Evolutionary conservation across 1,140 invertebrate species (phyloP).

Genomic region (Lepidostoma basale): DNA sequence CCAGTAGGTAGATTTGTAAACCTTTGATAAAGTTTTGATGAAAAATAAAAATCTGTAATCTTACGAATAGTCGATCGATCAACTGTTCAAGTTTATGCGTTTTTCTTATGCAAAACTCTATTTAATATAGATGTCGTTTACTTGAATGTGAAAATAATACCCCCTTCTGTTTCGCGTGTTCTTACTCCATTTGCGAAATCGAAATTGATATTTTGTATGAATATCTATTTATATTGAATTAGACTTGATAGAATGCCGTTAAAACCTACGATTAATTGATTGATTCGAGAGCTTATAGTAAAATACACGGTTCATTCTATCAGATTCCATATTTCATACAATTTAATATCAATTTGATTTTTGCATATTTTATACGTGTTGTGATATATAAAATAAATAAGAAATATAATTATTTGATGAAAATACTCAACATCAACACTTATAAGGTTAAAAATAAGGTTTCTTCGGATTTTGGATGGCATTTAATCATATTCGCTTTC

Average conservation of each 20-base stretch:
- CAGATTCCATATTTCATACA: neutral
- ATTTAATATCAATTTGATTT: neutral
- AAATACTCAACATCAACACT: neutral
- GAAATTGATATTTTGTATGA: neutral
- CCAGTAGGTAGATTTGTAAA: neutral
- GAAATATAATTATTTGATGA: neutral
- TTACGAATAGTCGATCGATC: neutral
- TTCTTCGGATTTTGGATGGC: neutral
- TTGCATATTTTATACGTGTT: slow-evolving; percentile 16
- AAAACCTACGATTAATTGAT: neutral
- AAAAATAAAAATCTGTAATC: too few relatives aligned
- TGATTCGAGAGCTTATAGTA: neutral
- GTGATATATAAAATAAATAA: slow-evolving; percentile 17
- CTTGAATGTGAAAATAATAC: slow-evolving; percentile 3
- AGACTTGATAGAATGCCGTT: neutral
- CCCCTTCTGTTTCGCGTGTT: slow-evolving; percentile 10
- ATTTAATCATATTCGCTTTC: neutral
- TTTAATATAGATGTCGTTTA: slow-evolving; percentile 30
- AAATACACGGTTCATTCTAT: neutral
- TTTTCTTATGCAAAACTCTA: slow-evolving; percentile 33
- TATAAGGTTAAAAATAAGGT: neutral
- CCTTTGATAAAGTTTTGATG: neutral
- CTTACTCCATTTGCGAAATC: neutral
- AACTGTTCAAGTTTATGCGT: slow-evolving; percentile 17
- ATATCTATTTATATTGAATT: neutral